phyloP scores from a whole-genome alignment of 2,113 vertebrate species.

The Nanger granti region DNA sequence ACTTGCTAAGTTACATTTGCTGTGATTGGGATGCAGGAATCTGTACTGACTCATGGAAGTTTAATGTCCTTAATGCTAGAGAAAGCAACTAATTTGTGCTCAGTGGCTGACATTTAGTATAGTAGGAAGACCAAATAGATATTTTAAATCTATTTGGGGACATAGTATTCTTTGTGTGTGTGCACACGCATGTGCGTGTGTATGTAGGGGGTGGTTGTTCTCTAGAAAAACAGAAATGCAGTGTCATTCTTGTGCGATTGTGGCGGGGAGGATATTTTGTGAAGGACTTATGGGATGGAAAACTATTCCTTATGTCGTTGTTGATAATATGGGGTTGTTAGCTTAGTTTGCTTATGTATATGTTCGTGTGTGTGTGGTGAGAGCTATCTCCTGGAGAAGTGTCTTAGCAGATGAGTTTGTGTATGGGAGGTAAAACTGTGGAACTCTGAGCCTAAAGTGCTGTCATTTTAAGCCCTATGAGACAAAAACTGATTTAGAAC shows the following conservation, averaged over 20 bases:
- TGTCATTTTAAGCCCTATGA: not conserved
- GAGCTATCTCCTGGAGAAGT: not conserved
- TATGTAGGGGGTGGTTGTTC: not conserved
- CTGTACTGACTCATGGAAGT: not conserved
- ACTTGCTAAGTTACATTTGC: not conserved
- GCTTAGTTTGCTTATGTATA: not conserved
- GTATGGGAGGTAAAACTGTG: not conserved
- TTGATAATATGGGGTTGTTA: not conserved
- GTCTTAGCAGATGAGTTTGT: not conserved
- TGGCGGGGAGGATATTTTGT: not conserved
- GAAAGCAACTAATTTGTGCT: not conserved
- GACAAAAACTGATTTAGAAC: not conserved
- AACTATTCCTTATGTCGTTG: not conserved
- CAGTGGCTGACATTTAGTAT: not conserved
- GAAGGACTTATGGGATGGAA: not conserved
- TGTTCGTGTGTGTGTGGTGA: not conserved
- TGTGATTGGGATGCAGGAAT: not conserved
- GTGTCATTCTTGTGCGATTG: not conserved
- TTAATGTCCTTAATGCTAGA: not conserved
- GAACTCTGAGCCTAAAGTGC: not conserved
- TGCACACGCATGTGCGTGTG: rapidly evolving
- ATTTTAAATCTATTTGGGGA: not conserved
- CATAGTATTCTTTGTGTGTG: not conserved
- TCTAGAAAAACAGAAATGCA: not conserved
- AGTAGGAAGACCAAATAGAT: not conserved